phyloP scores from a whole-genome alignment of 2,797 vertebrate species.

The Pelochelys cantorii region DNA sequence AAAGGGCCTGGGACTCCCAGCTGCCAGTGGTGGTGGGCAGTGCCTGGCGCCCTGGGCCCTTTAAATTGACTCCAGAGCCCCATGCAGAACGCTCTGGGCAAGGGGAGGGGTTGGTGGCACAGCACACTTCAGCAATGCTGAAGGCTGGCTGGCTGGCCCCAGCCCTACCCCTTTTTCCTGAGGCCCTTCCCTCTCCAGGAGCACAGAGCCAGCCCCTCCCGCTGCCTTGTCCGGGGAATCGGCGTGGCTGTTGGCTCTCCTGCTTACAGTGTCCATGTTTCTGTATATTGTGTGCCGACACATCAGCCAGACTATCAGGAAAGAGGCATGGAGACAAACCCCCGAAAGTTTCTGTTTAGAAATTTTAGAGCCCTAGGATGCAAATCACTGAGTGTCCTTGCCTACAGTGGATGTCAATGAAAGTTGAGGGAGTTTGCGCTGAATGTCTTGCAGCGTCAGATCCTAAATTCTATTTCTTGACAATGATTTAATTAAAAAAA shows the following conservation, averaged over 20 bases:
- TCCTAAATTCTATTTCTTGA: not conserved
- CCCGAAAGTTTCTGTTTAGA: not conserved
- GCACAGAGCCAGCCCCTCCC: too few species aligned
- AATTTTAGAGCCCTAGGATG: accelerated
- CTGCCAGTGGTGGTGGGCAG: too few species aligned
- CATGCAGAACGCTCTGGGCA: too few species aligned
- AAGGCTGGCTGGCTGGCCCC: too few species aligned
- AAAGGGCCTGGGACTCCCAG: too few species aligned
- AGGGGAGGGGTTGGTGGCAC: too few species aligned
- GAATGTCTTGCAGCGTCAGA: accelerated
- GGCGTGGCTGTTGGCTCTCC: not conserved
- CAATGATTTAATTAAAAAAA: not conserved
- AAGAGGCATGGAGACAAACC: not conserved
- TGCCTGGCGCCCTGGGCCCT: too few species aligned
- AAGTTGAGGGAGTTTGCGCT: not conserved
- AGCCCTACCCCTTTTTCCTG: too few species aligned
- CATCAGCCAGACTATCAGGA: accelerated
- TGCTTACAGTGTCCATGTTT: not conserved
- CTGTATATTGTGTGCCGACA: not conserved
- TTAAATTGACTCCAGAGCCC: too few species aligned
- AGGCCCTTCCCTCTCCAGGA: too few species aligned
- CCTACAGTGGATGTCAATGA: accelerated
- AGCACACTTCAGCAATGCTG: too few species aligned
- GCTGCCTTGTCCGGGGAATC: too few species aligned
- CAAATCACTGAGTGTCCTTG: accelerated